A percentile compares a stretch with the other conserved stretches of the same genome.
phyloP scores from a whole-genome alignment of 2,888 invertebrate species.

The Trichopoda pennipes region DNA sequence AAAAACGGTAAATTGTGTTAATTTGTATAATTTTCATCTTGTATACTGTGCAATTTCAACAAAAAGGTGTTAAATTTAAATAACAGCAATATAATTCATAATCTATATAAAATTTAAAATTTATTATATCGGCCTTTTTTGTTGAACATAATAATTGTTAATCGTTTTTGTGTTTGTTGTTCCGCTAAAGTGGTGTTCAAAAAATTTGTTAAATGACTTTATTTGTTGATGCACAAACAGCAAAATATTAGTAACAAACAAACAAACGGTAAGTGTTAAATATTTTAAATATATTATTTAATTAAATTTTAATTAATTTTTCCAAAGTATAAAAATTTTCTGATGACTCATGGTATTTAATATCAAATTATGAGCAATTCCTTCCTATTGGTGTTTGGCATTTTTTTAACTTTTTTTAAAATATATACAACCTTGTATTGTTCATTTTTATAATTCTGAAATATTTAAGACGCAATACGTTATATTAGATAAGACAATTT shows the following conservation, averaged over 20 bases:
- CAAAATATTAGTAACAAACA: not conserved
- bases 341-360: too few relatives aligned
- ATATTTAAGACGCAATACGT: too few relatives aligned
- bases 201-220: conserved; percentile 42
- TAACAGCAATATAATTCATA: not conserved
- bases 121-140: conserved; percentile 41
- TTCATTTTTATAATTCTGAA: too few relatives aligned
- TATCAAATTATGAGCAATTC: too few relatives aligned
- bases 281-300: too few relatives aligned
- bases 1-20: too few relatives aligned
- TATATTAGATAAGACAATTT: too few relatives aligned
- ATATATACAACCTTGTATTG: too few relatives aligned
- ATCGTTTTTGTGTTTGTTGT: not conserved
- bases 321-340: too few relatives aligned
- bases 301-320: not conserved
- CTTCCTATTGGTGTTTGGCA: too few relatives aligned
- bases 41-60: conserved; percentile 3
- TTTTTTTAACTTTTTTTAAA: too few relatives aligned
- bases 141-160: not conserved
- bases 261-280: conserved; percentile 35
- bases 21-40: too few relatives aligned
- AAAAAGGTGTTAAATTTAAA: conserved; percentile 47
- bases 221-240: not conserved
- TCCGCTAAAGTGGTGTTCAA: not conserved
- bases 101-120: not conserved